These are phyloP conservation scores for Mamestra brassicae DNA, from an alignment of 2,888 invertebrate species.

Conservation along the genomic window DNA sequence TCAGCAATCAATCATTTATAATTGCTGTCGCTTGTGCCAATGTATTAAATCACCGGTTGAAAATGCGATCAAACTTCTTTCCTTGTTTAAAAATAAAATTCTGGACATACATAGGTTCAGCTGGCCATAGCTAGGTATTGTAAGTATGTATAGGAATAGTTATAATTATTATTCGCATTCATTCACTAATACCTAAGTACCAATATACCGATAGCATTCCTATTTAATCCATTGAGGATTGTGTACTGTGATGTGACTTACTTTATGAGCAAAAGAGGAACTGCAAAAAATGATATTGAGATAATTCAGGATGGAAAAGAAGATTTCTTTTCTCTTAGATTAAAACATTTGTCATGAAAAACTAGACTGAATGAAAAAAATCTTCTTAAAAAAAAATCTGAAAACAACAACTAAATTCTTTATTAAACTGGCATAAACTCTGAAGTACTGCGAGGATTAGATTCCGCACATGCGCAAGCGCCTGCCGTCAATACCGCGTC, in stretches of 20 bases:
- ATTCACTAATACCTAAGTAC: too few relatives aligned
- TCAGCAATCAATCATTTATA: slow-evolving; percentile 36
- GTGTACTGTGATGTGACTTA: too few relatives aligned
- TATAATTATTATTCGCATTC: not conserved
- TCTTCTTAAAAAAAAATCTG: not conserved
- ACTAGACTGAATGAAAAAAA: too few relatives aligned
- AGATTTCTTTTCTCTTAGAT: not conserved
- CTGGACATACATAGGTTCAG: not conserved
- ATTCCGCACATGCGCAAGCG: slow-evolving; percentile 67
- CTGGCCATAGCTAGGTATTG: not conserved
- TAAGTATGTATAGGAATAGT: too few relatives aligned
- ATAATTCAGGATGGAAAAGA: not conserved
- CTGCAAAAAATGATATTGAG: not conserved
- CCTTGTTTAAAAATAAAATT: slow-evolving; percentile 17
- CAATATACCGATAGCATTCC: too few relatives aligned
- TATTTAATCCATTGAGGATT: not conserved
- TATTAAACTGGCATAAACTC: slow-evolving; percentile 36
- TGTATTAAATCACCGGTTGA: not conserved
- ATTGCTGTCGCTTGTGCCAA: slow-evolving; percentile 24
- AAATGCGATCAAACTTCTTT: not conserved
- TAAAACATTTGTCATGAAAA: too few relatives aligned
- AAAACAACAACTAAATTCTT: slow-evolving; percentile 29
- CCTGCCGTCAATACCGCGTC: slow-evolving; percentile 69
- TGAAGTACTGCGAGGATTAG: slow-evolving; percentile 57
- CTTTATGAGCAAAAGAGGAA: not conserved